Percentiles rank a stretch among this genome's conserved stretches.
Evolutionary conservation across 2,797 vertebrate genomes (phyloP).

Genomic region (Girardinus metallicus): DNA sequence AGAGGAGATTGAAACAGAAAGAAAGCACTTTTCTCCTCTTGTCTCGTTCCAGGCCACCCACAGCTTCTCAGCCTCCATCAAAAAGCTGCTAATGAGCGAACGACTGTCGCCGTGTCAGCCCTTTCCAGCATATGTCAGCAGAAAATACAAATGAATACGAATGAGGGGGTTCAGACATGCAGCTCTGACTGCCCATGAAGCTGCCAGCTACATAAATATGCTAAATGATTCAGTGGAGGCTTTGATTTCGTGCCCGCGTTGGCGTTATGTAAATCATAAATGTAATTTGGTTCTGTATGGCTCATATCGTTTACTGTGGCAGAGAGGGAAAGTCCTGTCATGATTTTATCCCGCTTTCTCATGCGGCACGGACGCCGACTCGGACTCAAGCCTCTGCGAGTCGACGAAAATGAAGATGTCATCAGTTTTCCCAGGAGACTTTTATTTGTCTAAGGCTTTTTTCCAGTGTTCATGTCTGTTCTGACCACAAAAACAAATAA

Average conservation of each 20-base stretch:
- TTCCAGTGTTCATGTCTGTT: constrained; percentile 10
- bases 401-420: constrained; percentile 23
- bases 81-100: constrained; percentile 74
- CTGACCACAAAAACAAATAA: constrained; percentile 15
- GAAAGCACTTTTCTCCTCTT: constrained; percentile 40
- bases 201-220: constrained; percentile 76
- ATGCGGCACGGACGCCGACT: constrained; percentile 19
- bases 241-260: constrained; percentile 70
- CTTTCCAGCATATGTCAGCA: constrained; percentile 74
- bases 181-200: constrained; percentile 63
- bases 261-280: constrained; percentile 68
- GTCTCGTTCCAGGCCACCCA: constrained; percentile 71
- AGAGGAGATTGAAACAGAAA: constrained; percentile 62
- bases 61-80: constrained; percentile 58
- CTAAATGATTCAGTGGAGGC: constrained; percentile 71
- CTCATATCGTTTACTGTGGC: constrained; percentile 68
- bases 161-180: constrained; percentile 68
- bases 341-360: constrained; percentile 45
- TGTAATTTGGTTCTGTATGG: constrained; percentile 66
- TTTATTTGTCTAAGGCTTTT: constrained; percentile 39
- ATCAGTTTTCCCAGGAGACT: constrained; percentile 23
- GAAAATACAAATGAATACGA: constrained; percentile 58
- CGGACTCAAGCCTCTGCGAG: constrained; percentile 14
- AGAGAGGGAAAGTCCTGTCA: constrained; percentile 59
- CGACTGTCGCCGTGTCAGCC: constrained; percentile 69